Evolutionary conservation across 1,140 invertebrate species (phyloP).

Genomic region (Subanguina moxae): DNA sequence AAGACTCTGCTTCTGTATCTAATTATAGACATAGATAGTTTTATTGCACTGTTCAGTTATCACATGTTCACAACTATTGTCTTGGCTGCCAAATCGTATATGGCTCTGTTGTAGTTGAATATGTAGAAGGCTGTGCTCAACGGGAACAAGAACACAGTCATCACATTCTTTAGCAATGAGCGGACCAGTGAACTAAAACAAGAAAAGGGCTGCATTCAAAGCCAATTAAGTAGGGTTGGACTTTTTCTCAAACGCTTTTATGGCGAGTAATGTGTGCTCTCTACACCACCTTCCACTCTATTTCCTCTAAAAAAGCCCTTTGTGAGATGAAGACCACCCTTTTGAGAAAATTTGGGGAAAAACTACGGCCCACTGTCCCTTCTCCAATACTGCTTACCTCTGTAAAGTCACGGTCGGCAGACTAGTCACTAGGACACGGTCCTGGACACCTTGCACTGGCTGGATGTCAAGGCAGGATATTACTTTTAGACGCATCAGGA

Average conservation of each 20-base stretch:
- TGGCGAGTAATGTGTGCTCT: no score
- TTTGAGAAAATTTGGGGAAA: background rate
- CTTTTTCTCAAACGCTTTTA: background rate
- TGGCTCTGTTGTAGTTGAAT: slow-evolving; percentile 39
- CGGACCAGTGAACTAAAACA: slow-evolving; percentile 38
- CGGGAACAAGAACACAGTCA: slow-evolving; percentile 45
- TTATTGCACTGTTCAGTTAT: background rate
- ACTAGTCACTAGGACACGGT: slow-evolving; percentile 39
- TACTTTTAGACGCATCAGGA: slow-evolving; percentile 30
- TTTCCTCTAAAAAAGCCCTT: no score
- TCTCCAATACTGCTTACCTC: no score
- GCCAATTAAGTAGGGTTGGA: no score
- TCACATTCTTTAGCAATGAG: slow-evolving; percentile 39
- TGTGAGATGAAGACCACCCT: no score
- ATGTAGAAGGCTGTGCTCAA: slow-evolving; percentile 46
- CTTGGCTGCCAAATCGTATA: slow-evolving; percentile 42
- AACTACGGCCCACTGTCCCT: no score
- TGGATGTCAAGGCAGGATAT: slow-evolving; percentile 36
- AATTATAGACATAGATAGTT: no score
- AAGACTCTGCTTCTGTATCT: no score
- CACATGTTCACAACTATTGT: slow-evolving; percentile 39
- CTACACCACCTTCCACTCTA: no score
- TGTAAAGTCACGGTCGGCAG: slow-evolving; percentile 25
- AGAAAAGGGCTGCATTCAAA: no score
- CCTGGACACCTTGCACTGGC: slow-evolving; percentile 16